A percentile compares a stretch with the other conserved stretches of the same genome.
phyloP scores from a whole-genome alignment of 1,140 invertebrate species.

The Lanistes nyassanus region DNA sequence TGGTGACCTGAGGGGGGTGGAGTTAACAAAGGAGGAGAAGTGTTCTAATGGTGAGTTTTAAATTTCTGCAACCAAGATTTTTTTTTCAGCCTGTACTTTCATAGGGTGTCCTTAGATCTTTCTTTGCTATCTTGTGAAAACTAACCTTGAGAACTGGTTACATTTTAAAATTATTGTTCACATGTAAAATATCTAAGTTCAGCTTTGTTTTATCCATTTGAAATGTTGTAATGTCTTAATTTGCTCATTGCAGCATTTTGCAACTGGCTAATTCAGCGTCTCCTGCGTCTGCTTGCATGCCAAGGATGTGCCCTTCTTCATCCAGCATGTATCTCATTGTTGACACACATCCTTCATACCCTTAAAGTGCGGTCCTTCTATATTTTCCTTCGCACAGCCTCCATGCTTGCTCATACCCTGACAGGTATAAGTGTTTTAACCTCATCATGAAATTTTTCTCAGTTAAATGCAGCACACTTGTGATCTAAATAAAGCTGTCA shows the following conservation, averaged over 20 bases:
- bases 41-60: conserved; percentile 19
- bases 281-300: conserved; percentile 32
- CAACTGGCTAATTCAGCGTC: conserved; percentile 39
- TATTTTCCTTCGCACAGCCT: conserved; percentile 23
- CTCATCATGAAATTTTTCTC: no score
- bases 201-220: background rate
- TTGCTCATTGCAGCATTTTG: conserved; percentile 38
- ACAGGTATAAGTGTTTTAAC: no score
- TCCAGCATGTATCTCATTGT: conserved; percentile 25
- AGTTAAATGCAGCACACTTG: no score
- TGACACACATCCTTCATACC: conserved; percentile 31
- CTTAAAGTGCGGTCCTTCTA: conserved; percentile 31
- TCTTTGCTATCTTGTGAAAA: background rate
- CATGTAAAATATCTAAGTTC: background rate
- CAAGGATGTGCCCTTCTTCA: conserved; percentile 33
- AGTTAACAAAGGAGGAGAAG: conserved; percentile 20
- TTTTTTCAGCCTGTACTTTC: no score
- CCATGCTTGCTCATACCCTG: conserved; percentile 18
- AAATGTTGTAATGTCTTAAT: background rate
- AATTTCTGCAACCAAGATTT: background rate
- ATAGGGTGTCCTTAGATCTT: no score
- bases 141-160: background rate
- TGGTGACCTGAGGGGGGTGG: background rate
- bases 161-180: background rate
- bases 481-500: no score